phyloP scores from a whole-genome alignment of 1,140 invertebrate genomes.

The Philotrypesis tridentata region DNA sequence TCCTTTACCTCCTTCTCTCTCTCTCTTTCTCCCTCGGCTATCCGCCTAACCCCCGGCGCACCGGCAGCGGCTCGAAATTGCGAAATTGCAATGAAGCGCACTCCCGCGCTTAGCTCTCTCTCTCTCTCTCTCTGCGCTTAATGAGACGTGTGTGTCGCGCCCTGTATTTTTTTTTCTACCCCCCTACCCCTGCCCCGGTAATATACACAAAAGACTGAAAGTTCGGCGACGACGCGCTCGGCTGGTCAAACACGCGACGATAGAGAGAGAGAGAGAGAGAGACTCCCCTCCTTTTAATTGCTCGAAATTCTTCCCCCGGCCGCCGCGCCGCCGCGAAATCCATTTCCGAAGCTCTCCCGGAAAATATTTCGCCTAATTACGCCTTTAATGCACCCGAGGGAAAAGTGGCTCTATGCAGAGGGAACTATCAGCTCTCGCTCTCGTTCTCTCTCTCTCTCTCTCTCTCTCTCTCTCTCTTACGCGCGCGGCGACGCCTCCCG shows the following conservation, averaged over 20 bases:
- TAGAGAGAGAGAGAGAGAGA: no score
- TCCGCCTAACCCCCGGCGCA: no score
- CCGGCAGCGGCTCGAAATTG: no score
- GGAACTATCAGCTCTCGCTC: slow-evolving; percentile 33
- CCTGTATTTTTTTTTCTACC: neutral
- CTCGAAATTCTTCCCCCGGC: neutral
- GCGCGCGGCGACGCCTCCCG: neutral
- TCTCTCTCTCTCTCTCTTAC: neutral
- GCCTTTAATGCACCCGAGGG: slow-evolving; percentile 45
- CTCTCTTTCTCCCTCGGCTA: neutral
- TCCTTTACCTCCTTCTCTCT: neutral
- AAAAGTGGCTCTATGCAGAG: neutral
- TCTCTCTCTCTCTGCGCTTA: no score
- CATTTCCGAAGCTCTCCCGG: neutral
- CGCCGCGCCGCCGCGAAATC: neutral
- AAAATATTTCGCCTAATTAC: slow-evolving; percentile 41
- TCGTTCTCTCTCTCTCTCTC: neutral
- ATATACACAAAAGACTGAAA: no score
- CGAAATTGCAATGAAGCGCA: slow-evolving; percentile 19
- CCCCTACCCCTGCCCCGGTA: neutral
- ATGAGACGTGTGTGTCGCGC: slow-evolving; percentile 41
- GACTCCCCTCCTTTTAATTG: neutral
- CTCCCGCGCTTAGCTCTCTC: no score
- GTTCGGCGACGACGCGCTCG: neutral
- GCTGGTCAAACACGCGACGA: neutral